Base-by-base conservation (phyloP, 2,888 invertebrate genomes). In the Sarcophaga variegata region DNA sequence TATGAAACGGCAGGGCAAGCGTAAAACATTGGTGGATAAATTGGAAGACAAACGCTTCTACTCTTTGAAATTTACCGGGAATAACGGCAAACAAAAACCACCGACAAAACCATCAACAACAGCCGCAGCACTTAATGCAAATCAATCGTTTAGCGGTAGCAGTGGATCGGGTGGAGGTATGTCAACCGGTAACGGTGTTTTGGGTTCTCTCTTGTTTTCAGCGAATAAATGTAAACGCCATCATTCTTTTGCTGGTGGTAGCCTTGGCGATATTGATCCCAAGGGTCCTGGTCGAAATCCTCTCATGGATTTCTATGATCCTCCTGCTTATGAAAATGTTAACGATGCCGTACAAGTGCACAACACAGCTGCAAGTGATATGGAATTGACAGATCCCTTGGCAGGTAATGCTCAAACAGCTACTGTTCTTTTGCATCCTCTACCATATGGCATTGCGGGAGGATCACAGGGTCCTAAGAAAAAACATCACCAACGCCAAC, bases 301-400 rank as follows among this genome's bases (percentile, higher is more conserved):
- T 22, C 80, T 60, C 85, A 89, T 92, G 90, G 92, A 91, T 88
- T 91, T 92, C 89, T 93, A 92, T 87, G 93, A 93, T 90, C 93
- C 93, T 86, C 93, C 93, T 81, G 91, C 94, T 84, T 96, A 95
- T 91, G 95, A 96, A 92, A 95, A 96, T 91, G 92, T 96, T 80
- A 95, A 95, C 66, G 96, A 96, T 91, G 86, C 95, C 20, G 95
- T 96, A 88, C 96, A 96, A 93, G 94, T 96, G 47, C 95, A 95
- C 86, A 96, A 96, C 92, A 59, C 81, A 72, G 77, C 81, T 75
- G 60, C 81, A 67, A 91, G 90, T 83, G 90, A 90, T 77, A 90
- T 91, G 85, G 90, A 90, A 79, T 87, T 89, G 78, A 85, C 88
- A 89, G 90, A 89, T 89, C 76, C 78, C 25, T 17, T 74, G 22